Percentiles rank a stretch among this genome's conserved stretches.
phyloP scores from a whole-genome alignment of 2,797 vertebrate species.

The Paedocypris micromegethes region DNA sequence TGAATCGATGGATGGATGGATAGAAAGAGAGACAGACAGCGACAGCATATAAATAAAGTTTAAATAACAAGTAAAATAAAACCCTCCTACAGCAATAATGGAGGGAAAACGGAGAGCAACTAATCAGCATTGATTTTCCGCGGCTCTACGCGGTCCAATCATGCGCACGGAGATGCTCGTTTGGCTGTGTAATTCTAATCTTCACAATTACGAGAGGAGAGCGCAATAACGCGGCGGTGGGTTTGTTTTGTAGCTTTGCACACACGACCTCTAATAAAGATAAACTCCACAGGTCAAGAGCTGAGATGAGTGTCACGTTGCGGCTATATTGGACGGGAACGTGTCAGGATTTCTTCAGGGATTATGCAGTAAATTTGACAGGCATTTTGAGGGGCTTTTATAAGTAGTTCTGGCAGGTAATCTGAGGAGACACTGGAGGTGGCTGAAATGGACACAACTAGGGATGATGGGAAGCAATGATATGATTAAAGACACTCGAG shows the following conservation, averaged over 20 bases:
- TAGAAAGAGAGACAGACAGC: background rate
- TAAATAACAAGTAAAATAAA: too few species aligned
- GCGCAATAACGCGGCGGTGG: constrained; percentile 5
- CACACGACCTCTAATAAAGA: background rate
- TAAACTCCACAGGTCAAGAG: constrained; percentile 30
- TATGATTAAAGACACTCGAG: constrained; percentile 6
- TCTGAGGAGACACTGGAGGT: constrained; percentile 23
- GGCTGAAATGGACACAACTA: constrained; percentile 10
- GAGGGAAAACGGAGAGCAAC: constrained; percentile 65
- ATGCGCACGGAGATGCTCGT: constrained; percentile 38
- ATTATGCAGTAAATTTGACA: constrained; percentile 43
- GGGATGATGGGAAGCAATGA: constrained; percentile 44
- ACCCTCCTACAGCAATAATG: constrained; percentile 58
- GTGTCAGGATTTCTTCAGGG: constrained; percentile 39
- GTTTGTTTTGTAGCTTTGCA: constrained; percentile 6
- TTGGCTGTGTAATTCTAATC: constrained; percentile 39
- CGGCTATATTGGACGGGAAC: constrained; percentile 24
- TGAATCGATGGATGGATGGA: too few species aligned
- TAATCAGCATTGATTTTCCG: constrained; percentile 63
- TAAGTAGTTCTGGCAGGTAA: constrained; percentile 50
- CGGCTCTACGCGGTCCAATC: constrained; percentile 43
- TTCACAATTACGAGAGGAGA: constrained; percentile 33
- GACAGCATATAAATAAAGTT: constrained; percentile 14
- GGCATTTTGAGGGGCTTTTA: constrained; percentile 37
- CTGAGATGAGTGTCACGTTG: constrained; percentile 22